phyloP scores from a whole-genome alignment of 92 coral and sea anemone species.

The Blastomussa wellsi region DNA sequence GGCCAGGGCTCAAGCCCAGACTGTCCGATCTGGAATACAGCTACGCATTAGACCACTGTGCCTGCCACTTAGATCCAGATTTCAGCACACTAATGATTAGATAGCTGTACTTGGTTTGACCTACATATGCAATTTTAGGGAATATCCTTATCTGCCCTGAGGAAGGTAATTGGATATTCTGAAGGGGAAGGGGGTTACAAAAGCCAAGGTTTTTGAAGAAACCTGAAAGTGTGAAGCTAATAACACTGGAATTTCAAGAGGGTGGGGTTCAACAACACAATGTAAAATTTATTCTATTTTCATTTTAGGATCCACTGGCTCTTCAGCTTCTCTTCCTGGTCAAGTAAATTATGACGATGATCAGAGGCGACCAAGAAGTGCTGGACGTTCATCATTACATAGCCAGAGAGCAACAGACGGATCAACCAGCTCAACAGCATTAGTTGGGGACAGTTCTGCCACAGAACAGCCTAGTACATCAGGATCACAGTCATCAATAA shows the following conservation, averaged over 20 bases:
- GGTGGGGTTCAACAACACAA: background rate
- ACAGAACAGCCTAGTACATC: constrained; percentile 37
- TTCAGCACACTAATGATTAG: too few relatives aligned
- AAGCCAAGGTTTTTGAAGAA: too few relatives aligned
- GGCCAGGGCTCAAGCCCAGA: too few relatives aligned
- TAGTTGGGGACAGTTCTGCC: constrained; percentile 41
- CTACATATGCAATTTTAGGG: background rate
- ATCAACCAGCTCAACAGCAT: constrained; percentile 21
- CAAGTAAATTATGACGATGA: constrained; percentile 61
- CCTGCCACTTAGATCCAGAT: too few relatives aligned
- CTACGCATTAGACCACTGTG: too few relatives aligned
- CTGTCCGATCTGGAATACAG: too few relatives aligned
- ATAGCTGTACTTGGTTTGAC: too few relatives aligned
- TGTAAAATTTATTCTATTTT: background rate
- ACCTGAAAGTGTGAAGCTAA: too few relatives aligned
- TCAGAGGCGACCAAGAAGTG: constrained; percentile 30
- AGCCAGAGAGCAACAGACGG: constrained; percentile 14
- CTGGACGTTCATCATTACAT: background rate
- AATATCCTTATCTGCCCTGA: too few relatives aligned
- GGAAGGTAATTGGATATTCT: too few relatives aligned
- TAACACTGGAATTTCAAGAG: too few relatives aligned
- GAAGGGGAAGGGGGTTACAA: too few relatives aligned
- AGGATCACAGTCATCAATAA: constrained; percentile 43
- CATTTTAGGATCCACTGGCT: constrained; percentile 53
- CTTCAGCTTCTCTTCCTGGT: constrained; percentile 85